A percentile compares a stretch with the other conserved stretches of the same genome.
Conservation (phyloP, 2,888 invertebrate species). For the Hydroisotoma schaefferi region DNA sequence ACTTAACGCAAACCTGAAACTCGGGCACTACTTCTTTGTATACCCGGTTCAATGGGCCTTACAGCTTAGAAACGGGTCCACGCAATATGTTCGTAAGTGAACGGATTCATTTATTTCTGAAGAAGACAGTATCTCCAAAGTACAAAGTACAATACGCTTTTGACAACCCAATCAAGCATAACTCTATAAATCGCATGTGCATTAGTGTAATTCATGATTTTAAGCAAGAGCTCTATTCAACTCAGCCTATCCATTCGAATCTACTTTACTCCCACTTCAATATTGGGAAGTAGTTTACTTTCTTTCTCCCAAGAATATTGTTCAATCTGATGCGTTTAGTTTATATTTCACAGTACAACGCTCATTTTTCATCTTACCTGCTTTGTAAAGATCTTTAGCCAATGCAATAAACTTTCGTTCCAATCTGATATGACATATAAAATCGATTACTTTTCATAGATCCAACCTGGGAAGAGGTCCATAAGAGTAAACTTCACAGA, state of each 20-base stretch:
- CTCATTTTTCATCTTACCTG: neutral
- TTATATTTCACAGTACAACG: too few species aligned
- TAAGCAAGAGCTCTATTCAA: too few species aligned
- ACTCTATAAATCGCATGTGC: too few species aligned
- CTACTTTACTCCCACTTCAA: neutral
- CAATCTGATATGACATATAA: neutral
- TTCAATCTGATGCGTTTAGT: too few species aligned
- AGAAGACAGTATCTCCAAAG: too few species aligned
- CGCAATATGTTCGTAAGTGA: slow-evolving; percentile 23
- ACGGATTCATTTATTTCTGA: too few species aligned
- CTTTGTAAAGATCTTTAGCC: neutral
- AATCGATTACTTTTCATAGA: slow-evolving; percentile 3
- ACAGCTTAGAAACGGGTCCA: slow-evolving; percentile 24
- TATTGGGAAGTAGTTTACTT: too few species aligned
- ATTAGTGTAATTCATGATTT: too few species aligned
- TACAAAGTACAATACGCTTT: neutral
- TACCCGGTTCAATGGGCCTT: slow-evolving; percentile 32
- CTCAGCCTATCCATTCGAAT: neutral
- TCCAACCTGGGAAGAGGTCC: too few species aligned
- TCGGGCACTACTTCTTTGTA: slow-evolving; percentile 32
- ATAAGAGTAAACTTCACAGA: slow-evolving; percentile 8
- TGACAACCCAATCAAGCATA: neutral
- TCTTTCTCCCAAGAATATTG: too few species aligned
- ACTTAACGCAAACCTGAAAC: slow-evolving; percentile 19
- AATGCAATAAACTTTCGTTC: neutral